These are phyloP conservation scores for Larimichthys polyactis DNA, from an alignment of 2,113 vertebrate genomes.

Conservation along the genomic window DNA sequence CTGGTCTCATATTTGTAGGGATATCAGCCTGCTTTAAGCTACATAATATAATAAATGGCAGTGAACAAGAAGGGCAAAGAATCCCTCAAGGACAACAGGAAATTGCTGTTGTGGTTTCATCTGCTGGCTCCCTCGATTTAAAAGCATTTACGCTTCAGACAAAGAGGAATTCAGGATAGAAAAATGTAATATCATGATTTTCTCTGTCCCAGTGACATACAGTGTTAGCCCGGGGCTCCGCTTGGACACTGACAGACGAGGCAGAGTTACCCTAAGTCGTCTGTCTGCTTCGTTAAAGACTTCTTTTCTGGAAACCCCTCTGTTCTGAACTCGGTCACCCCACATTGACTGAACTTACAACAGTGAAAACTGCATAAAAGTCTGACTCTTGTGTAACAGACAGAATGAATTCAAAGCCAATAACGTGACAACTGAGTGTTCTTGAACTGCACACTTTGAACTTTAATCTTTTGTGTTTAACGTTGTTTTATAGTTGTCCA, in stretches of 20 bases:
- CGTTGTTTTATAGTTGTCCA: not conserved
- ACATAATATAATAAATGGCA: conserved; percentile 61
- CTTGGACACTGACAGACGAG: conserved; percentile 37
- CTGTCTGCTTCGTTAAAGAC: conserved; percentile 52
- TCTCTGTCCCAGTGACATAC: conserved; percentile 59
- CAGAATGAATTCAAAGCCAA: not conserved
- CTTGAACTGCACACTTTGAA: not conserved
- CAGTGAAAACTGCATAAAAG: not conserved
- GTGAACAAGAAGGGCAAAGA: conserved; percentile 42
- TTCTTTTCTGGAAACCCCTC: conserved; percentile 32
- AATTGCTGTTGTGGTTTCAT: conserved; percentile 74
- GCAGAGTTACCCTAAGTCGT: conserved; percentile 50
- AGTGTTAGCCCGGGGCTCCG: conserved; percentile 30
- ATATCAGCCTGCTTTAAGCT: conserved; percentile 55
- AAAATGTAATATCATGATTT: conserved; percentile 69
- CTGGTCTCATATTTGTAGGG: conserved; percentile 42
- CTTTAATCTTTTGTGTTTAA: not conserved
- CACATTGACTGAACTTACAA: conserved; percentile 29
- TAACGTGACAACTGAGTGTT: not conserved
- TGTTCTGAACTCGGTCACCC: conserved; percentile 69
- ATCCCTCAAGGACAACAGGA: conserved; percentile 76
- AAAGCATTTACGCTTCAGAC: conserved; percentile 73
- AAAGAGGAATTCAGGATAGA: conserved; percentile 62
- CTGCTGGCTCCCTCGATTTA: conserved; percentile 59
- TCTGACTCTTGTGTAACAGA: not conserved